phyloP scores from a whole-genome alignment of 2,888 invertebrate genomes.

The Nomada ruficornis region DNA sequence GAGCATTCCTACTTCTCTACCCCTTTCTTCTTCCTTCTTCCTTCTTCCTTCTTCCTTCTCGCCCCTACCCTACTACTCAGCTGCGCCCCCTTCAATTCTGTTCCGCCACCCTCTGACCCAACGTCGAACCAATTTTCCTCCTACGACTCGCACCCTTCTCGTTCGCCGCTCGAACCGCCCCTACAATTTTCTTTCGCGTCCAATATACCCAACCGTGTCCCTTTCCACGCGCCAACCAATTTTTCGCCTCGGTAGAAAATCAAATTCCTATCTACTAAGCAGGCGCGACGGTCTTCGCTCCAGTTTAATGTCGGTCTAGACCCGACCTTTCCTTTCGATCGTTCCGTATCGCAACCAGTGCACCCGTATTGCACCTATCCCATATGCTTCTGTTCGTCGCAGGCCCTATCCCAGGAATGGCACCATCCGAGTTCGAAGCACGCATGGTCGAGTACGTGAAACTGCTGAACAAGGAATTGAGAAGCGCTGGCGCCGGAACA shows the following conservation, averaged over 20 bases:
- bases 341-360: conserved; percentile 18
- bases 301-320: not conserved
- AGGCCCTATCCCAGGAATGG: conserved; percentile 87
- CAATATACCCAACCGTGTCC: not conserved
- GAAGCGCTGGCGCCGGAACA: conserved; percentile 81
- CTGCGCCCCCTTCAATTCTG: conserved; percentile 42
- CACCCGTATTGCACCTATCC: not conserved
- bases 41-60: conserved; percentile 68
- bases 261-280: no score
- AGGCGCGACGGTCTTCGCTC: no score
- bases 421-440: conserved; percentile 90
- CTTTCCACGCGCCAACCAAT: not conserved
- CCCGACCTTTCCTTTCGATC: conserved; percentile 36
- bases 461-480: conserved; percentile 87
- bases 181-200: conserved; percentile 31
- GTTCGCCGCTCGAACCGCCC: conserved; percentile 37
- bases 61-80: conserved; percentile 43
- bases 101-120: conserved; percentile 50
- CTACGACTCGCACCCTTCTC: conserved; percentile 17
- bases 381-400: not conserved
- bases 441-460: conserved; percentile 93
- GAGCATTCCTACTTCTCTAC: conserved; percentile 82
- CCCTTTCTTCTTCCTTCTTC: conserved; percentile 71
- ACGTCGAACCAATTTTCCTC: conserved; percentile 36
- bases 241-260: no score